Percentiles rank a stretch among this genome's conserved stretches.
Evolutionary conservation across 2,888 invertebrate species (phyloP).

Genomic region (Ditula angustiorana): DNA sequence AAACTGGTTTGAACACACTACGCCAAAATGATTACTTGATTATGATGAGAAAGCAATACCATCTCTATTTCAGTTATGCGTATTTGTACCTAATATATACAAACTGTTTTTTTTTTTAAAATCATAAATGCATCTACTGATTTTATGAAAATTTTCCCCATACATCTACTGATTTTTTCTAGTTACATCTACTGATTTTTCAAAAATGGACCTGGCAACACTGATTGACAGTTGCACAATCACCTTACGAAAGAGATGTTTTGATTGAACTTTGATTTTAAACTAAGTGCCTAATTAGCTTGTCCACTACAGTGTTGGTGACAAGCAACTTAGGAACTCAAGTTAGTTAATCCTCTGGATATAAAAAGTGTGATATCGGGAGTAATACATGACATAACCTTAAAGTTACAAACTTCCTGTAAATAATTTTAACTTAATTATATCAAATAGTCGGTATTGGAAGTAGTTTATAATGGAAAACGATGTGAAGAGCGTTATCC

Average conservation of each 20-base stretch:
- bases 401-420: constrained; percentile 42
- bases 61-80: too few species aligned
- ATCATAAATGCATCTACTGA: too few species aligned
- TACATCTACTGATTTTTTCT: too few species aligned
- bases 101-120: too few species aligned
- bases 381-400: constrained; percentile 55
- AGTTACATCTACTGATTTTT: too few species aligned
- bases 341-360: constrained; percentile 16
- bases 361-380: constrained; percentile 13
- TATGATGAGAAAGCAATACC: too few species aligned
- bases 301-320: constrained; percentile 83
- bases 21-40: too few species aligned
- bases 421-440: constrained; percentile 53
- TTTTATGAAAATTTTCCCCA: too few species aligned
- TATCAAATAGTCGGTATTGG: constrained; percentile 34
- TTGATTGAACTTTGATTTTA: constrained; percentile 40
- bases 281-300: constrained; percentile 50
- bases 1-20: too few species aligned
- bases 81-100: too few species aligned
- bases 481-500: constrained; percentile 84
- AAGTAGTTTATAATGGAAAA: constrained; percentile 65
- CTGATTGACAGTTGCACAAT: constrained; percentile 36
- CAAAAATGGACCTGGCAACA: too few species aligned
- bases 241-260: constrained; percentile 32
- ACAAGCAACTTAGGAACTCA: constrained; percentile 56